Evolutionary conservation across 2,888 invertebrate genomes (phyloP).

Genomic region (Chrysodeixis includens): DNA sequence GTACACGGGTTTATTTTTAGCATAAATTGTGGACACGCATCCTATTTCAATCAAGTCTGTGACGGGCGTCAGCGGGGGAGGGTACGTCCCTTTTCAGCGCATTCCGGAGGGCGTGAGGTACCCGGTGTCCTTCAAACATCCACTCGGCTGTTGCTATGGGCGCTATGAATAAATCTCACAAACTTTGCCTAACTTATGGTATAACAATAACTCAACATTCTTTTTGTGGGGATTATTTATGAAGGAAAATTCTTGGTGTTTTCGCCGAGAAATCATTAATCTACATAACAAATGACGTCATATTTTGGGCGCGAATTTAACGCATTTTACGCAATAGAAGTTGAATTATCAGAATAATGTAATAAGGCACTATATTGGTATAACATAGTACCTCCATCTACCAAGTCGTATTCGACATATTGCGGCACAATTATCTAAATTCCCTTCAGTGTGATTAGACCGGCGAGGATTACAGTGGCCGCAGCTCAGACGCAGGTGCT

Average conservation of each 20-base stretch:
- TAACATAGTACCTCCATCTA: too few relatives aligned
- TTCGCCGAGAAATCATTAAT: background rate
- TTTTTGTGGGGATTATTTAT: background rate
- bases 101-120: background rate
- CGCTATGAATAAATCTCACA: conserved; percentile 16
- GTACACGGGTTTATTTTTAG: conserved; percentile 2
- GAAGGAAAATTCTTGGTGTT: background rate
- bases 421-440: too few relatives aligned
- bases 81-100: conserved; percentile 19
- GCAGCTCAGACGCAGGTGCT: conserved; percentile 24
- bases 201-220: conserved; percentile 11
- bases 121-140: conserved; percentile 16
- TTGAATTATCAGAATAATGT: too few relatives aligned
- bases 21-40: conserved; percentile 12
- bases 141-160: conserved; percentile 16
- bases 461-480: background rate
- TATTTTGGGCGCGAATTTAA: conserved; percentile 4
- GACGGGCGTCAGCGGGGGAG: conserved; percentile 26
- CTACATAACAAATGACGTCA: conserved; percentile 1
- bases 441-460: too few relatives aligned
- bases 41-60: conserved; percentile 34
- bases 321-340: too few relatives aligned
- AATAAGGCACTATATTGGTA: too few relatives aligned
- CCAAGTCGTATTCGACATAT: too few relatives aligned
- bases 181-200: conserved; percentile 14